A percentile compares a stretch with the other conserved stretches of the same genome.
These are phyloP conservation scores for Ptychochromis oligacanthus DNA, from an alignment of 2,113 vertebrate species.

Conservation along the genomic window DNA sequence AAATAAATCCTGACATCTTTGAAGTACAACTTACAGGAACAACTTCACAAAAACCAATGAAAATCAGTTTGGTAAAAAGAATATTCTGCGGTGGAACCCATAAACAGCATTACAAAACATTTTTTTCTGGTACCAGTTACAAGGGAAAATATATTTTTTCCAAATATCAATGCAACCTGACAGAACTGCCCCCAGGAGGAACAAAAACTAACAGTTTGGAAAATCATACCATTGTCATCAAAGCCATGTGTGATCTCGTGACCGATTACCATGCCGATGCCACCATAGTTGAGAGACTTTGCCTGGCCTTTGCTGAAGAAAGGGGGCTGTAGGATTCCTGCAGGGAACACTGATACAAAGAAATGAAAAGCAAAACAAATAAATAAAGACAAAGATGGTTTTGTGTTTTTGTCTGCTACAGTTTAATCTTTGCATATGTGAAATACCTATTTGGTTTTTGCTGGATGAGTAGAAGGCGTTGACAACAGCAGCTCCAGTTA, in stretches of 20 bases:
- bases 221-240: conserved; percentile 90
- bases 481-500: conserved; percentile 93
- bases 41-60: background rate
- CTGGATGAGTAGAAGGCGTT: conserved; percentile 96
- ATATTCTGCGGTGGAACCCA: background rate
- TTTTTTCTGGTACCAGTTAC: conserved; percentile 24
- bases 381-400: background rate
- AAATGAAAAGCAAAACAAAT: background rate
- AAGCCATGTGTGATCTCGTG: conserved; percentile 98
- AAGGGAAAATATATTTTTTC: conserved; percentile 11
- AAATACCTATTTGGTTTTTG: conserved; percentile 95
- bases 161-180: conserved; percentile 7
- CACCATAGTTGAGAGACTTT: conserved; percentile 91
- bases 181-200: background rate
- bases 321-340: conserved; percentile 94
- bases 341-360: conserved; percentile 88
- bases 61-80: background rate
- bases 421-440: background rate
- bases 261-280: conserved; percentile 97
- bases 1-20: background rate
- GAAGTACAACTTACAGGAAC: conserved; percentile 5
- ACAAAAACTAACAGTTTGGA: conserved; percentile 2
- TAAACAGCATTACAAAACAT: conserved; percentile 4
- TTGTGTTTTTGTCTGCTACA: background rate
- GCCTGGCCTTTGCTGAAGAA: conserved; percentile 93